A percentile compares a stretch with the other conserved stretches of the same genome.
Evolutionary conservation across 2,888 invertebrate genomes (phyloP).

Genomic region (Maniola hyperantus): DNA sequence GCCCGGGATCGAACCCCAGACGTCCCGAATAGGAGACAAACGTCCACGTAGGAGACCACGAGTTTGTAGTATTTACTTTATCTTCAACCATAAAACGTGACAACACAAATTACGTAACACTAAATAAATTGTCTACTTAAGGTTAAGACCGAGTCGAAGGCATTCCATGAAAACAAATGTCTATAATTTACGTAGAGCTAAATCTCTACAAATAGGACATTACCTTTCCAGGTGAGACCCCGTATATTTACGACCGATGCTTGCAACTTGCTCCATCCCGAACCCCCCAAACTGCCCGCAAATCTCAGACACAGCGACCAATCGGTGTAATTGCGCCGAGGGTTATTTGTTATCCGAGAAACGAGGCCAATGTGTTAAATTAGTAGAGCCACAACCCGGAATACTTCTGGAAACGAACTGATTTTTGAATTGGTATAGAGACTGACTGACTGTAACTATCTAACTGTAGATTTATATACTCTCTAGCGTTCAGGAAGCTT

Average conservation of each 20-base stretch:
- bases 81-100: neutral
- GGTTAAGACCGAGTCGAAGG: neutral
- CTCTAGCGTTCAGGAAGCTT: no score
- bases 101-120: neutral
- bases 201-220: constrained; percentile 27
- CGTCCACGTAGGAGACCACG: no score
- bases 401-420: constrained; percentile 9
- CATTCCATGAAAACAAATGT: constrained; percentile 21
- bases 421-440: neutral
- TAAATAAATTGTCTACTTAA: constrained; percentile 4
- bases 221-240: constrained; percentile 30
- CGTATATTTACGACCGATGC: constrained; percentile 32
- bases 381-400: constrained; percentile 37
- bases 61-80: no score
- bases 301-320: constrained; percentile 24
- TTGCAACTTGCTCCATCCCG: constrained; percentile 34
- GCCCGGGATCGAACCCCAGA: no score
- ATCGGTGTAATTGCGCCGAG: constrained; percentile 37
- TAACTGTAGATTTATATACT: no score
- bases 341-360: constrained; percentile 40
- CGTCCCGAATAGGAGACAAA: neutral
- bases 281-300: constrained; percentile 34
- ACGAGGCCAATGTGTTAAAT: constrained; percentile 41
- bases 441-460: neutral
- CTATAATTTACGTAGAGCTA: constrained; percentile 22